These are phyloP conservation scores for Rhadinocentrus ornatus DNA, from an alignment of 2,797 vertebrate genomes.

Conservation along the genomic window DNA sequence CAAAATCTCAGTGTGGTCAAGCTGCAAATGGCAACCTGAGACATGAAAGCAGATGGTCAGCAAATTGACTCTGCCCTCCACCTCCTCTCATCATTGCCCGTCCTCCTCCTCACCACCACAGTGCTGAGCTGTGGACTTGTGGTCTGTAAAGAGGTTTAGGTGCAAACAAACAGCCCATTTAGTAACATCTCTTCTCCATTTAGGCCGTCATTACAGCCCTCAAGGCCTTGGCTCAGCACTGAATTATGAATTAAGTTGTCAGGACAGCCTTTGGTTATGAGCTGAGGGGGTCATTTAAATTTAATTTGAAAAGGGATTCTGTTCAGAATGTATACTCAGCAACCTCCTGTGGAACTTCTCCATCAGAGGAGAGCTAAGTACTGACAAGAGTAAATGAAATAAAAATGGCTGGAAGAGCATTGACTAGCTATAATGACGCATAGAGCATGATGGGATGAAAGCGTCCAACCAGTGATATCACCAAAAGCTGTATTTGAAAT, in stretches of 20 bases:
- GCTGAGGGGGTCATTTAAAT: slow-evolving; percentile 84
- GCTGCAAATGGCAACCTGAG: slow-evolving; percentile 21
- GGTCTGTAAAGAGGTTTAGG: slow-evolving; percentile 82
- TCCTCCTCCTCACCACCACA: slow-evolving; percentile 60
- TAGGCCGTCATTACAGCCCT: slow-evolving; percentile 77
- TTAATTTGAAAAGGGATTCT: slow-evolving; percentile 89
- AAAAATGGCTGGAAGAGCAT: slow-evolving; percentile 61
- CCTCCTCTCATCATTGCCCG: slow-evolving; percentile 47
- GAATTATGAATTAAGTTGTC: slow-evolving; percentile 87
- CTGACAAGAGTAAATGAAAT: slow-evolving; percentile 69
- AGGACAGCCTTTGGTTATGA: slow-evolving; percentile 82
- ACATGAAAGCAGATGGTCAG: slow-evolving; percentile 69
- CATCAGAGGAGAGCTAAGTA: slow-evolving; percentile 63
- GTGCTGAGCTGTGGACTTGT: slow-evolving; percentile 83
- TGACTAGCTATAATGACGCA: slow-evolving; percentile 43
- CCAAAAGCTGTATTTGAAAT: slow-evolving; percentile 42
- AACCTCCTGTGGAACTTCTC: slow-evolving; percentile 75
- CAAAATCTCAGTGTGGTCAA: slow-evolving; percentile 39
- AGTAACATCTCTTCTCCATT: slow-evolving; percentile 79
- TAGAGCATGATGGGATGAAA: slow-evolving; percentile 40
- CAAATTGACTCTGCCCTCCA: slow-evolving; percentile 52
- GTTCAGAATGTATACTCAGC: slow-evolving; percentile 83
- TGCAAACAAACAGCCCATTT: slow-evolving; percentile 83
- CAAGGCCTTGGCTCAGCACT: slow-evolving; percentile 82
- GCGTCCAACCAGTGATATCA: slow-evolving; percentile 50